Conservation (phyloP, 2,888 invertebrate species). For the Buathra laborator region DNA sequence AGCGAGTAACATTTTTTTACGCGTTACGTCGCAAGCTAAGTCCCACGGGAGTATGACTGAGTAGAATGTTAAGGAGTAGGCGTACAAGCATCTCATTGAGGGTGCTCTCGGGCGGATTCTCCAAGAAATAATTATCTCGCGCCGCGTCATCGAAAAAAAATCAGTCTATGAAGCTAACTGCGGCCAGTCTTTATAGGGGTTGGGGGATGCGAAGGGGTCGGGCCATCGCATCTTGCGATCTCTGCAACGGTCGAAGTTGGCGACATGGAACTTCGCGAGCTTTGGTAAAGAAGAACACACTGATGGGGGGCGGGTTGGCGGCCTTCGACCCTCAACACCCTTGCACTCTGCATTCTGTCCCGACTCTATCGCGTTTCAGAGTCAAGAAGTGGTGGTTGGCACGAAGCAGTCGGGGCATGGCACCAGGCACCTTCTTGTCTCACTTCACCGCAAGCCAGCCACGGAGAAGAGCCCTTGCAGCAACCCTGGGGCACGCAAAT, state of each 20-base stretch:
- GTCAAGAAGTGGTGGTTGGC: conserved; percentile 64
- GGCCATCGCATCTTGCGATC: conserved; percentile 43
- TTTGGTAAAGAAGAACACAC: conserved; percentile 55
- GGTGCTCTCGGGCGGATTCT: conserved; percentile 44
- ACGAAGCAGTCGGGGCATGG: conserved; percentile 68
- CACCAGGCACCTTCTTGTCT: conserved; percentile 73
- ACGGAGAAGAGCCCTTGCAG: conserved; percentile 79
- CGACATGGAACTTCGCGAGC: conserved; percentile 44
- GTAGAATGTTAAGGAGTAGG: conserved; percentile 41
- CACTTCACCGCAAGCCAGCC: conserved; percentile 73
- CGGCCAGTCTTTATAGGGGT: conserved; percentile 20
- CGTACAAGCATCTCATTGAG: conserved; percentile 40
- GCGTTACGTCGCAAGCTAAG: not conserved
- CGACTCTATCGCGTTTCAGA: conserved; percentile 63
- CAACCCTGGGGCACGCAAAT: conserved; percentile 83
- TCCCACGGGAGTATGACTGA: not conserved
- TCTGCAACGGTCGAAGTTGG: conserved; percentile 53
- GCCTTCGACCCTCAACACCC: conserved; percentile 43
- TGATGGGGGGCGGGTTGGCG: not conserved
- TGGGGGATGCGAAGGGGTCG: conserved; percentile 34
- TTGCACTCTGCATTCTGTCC: conserved; percentile 51
- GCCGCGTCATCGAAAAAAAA: conserved; percentile 80
- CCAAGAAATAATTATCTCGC: conserved; percentile 77
- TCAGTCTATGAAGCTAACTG: conserved; percentile 63
- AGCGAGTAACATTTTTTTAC: not conserved